Percentiles rank a stretch among this genome's conserved stretches.
phyloP scores from a whole-genome alignment of 2,888 invertebrate species.

The Tenthredo scrophulariae region DNA sequence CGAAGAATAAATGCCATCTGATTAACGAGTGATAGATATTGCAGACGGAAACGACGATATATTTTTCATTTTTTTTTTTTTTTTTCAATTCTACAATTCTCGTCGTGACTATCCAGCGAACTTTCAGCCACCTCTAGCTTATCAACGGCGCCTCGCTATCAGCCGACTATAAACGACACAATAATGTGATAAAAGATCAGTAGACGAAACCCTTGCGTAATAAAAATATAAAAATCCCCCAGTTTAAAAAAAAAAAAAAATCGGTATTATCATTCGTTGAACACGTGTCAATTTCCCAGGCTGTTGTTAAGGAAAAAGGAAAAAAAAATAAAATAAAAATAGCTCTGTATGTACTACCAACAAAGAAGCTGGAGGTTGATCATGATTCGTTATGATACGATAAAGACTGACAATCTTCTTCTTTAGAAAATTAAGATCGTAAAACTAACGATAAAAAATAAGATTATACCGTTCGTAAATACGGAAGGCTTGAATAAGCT shows the following conservation, averaged over 20 bases:
- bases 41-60: slow-evolving; percentile 1
- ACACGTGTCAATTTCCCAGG: slow-evolving; percentile 13
- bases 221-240: slow-evolving; percentile 19
- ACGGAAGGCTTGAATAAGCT: not conserved
- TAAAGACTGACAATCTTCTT: not conserved
- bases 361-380: not conserved
- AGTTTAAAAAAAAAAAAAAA: not conserved
- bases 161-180: slow-evolving; percentile 23
- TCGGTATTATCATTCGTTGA: not conserved
- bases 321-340: not conserved
- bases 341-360: not conserved
- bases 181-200: slow-evolving; percentile 43
- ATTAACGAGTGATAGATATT: slow-evolving; percentile 24
- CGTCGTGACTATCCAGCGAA: not conserved
- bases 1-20: slow-evolving; percentile 28
- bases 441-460: not conserved
- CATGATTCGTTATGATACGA: not conserved
- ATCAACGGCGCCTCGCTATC: slow-evolving; percentile 53
- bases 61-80: not conserved
- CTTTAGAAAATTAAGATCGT: not conserved
- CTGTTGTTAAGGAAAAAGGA: not conserved
- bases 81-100: slow-evolving; percentile 14
- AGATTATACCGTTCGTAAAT: not conserved
- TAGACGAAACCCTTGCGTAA: slow-evolving; percentile 37
- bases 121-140: slow-evolving; percentile 47